A percentile compares a stretch with the other conserved stretches of the same genome.
These are phyloP conservation scores for Eonycteris spelaea DNA, from an alignment of 2,113 vertebrate genomes.

Conservation along the genomic window DNA sequence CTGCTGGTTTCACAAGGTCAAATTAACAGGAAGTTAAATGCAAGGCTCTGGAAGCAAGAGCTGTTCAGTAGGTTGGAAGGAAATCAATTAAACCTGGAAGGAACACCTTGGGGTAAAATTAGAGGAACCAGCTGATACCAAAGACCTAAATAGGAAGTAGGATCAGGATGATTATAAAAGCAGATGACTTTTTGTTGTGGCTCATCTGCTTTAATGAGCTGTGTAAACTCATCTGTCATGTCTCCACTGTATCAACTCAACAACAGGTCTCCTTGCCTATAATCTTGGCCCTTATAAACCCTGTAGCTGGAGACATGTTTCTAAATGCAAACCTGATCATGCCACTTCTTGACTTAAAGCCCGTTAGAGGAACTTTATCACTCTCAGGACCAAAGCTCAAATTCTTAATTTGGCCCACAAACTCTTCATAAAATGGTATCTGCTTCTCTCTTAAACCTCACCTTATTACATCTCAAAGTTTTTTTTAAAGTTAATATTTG, in stretches of 20 bases:
- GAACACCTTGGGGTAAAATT: background rate
- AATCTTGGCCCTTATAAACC: background rate
- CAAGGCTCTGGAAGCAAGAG: slow-evolving; percentile 34
- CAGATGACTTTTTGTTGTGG: slow-evolving; percentile 39
- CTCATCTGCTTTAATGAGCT: slow-evolving; percentile 44
- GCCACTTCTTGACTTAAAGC: background rate
- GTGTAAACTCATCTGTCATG: slow-evolving; percentile 22
- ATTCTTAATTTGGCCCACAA: background rate
- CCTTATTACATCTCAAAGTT: background rate
- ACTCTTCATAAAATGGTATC: background rate
- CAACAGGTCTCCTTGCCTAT: background rate
- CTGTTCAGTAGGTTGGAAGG: background rate
- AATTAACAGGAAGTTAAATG: slow-evolving; percentile 35
- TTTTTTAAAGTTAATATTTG: no score
- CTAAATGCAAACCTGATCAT: background rate
- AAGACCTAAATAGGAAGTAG: slow-evolving; percentile 6
- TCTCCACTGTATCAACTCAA: slow-evolving; percentile 17
- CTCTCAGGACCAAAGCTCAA: background rate
- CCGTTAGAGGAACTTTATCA: background rate
- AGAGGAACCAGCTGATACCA: slow-evolving; percentile 25
- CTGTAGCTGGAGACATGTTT: background rate
- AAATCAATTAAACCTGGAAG: slow-evolving; percentile 47
- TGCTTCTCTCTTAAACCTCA: background rate
- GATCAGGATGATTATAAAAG: slow-evolving; percentile 11
- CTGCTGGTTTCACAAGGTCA: slow-evolving; percentile 2